phyloP scores from a whole-genome alignment of 2,888 invertebrate species.

The Hydrotaea diabolus region DNA sequence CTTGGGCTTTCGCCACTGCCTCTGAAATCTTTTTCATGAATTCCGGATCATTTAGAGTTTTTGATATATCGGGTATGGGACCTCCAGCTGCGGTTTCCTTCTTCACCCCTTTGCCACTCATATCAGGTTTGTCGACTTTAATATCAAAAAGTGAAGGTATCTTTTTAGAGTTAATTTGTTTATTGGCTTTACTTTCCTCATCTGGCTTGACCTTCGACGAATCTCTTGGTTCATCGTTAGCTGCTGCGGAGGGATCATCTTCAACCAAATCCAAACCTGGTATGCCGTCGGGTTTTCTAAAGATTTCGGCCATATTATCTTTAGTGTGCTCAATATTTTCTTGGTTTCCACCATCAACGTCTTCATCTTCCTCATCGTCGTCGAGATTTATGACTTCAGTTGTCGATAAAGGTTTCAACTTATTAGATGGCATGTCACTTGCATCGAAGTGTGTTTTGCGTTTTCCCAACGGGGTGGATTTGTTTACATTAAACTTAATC shows the following conservation, averaged over 20 bases:
- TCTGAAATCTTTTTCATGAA: slow-evolving; percentile 77
- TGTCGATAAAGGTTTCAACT: slow-evolving; percentile 37
- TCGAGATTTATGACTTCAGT: slow-evolving; percentile 73
- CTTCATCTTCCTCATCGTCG: slow-evolving; percentile 74
- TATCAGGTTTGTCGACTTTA: slow-evolving; percentile 72
- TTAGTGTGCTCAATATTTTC: neutral
- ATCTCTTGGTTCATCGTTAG: neutral
- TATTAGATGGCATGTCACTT: slow-evolving; percentile 17
- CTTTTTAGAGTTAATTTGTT: slow-evolving; percentile 66
- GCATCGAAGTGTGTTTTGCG: slow-evolving; percentile 70
- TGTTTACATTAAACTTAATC: slow-evolving; percentile 17
- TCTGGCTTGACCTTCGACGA: slow-evolving; percentile 20
- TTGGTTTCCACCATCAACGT: slow-evolving; percentile 55
- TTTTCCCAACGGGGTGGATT: slow-evolving; percentile 66
- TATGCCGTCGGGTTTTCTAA: slow-evolving; percentile 82
- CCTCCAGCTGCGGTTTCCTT: neutral
- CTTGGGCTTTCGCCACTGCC: slow-evolving; percentile 76
- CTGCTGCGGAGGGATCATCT: slow-evolving; percentile 72
- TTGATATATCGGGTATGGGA: slow-evolving; percentile 71
- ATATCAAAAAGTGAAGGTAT: slow-evolving; percentile 77
- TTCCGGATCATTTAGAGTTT: slow-evolving; percentile 76
- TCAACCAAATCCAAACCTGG: slow-evolving; percentile 87
- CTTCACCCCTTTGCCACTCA: slow-evolving; percentile 18
- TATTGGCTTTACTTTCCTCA: neutral
- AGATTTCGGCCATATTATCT: slow-evolving; percentile 73